A percentile compares a stretch with the other conserved stretches of the same genome.
phyloP scores from a whole-genome alignment of 1,140 invertebrate genomes.

The Wasmannia auropunctata region DNA sequence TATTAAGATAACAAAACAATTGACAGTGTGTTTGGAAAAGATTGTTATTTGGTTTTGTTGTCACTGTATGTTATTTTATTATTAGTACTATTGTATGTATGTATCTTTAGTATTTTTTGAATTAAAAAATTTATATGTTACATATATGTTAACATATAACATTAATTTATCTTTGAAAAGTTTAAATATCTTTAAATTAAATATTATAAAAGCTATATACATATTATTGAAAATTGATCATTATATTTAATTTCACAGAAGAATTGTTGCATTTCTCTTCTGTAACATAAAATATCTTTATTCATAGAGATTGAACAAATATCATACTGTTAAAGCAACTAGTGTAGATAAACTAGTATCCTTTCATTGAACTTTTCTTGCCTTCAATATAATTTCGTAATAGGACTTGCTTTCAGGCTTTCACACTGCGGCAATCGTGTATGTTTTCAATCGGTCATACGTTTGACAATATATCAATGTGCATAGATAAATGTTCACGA shows the following conservation, averaged over 20 bases:
- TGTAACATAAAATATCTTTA: not conserved
- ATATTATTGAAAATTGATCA: not conserved
- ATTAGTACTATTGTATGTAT: not conserved
- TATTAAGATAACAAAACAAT: not conserved
- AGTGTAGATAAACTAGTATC: constrained; percentile 23
- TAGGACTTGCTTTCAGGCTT: constrained; percentile 52
- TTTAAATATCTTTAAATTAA: not conserved
- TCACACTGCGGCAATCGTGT: constrained; percentile 18
- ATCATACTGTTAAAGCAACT: constrained; percentile 13
- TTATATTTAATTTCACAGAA: not conserved
- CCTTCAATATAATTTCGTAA: constrained; percentile 61
- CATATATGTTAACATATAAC: not conserved
- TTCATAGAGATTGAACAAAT: not conserved
- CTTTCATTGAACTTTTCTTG: constrained; percentile 57
- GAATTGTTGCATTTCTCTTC: not conserved
- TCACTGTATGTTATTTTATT: not conserved
- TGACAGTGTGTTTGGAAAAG: not conserved
- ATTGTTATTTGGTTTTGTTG: not conserved
- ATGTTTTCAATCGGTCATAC: not conserved
- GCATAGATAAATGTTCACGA: not conserved
- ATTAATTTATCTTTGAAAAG: not conserved
- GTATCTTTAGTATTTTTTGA: not conserved
- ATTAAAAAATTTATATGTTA: not conserved
- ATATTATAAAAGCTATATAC: not conserved
- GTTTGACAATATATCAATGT: constrained; percentile 19